Conservation (phyloP, 2,888 invertebrate species). For the Parasteatoda lunata region DNA sequence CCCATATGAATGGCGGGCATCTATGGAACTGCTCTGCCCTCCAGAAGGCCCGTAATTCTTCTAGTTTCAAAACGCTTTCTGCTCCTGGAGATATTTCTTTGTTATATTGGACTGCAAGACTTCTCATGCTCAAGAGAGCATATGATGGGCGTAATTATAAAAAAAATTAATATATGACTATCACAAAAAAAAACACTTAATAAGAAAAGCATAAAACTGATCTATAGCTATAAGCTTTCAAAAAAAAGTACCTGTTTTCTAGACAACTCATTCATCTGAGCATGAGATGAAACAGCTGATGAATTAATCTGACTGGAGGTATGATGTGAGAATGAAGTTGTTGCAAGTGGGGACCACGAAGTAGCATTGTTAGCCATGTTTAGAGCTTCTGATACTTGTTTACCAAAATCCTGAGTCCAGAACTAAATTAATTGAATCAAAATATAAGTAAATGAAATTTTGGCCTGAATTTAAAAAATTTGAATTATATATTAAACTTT, state of each 20-base stretch:
- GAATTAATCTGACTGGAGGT: slow-evolving; percentile 29
- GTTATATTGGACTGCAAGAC: too few relatives aligned
- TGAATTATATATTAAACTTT: slow-evolving; percentile 3
- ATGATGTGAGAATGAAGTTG: slow-evolving; percentile 40
- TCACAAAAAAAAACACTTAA: neutral
- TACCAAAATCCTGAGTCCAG: slow-evolving; percentile 56
- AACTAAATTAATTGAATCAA: slow-evolving; percentile 15
- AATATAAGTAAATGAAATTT: neutral
- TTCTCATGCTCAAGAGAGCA: too few relatives aligned
- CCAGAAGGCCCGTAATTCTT: too few relatives aligned
- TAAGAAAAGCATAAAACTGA: neutral
- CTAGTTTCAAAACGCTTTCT: too few relatives aligned
- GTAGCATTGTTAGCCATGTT: slow-evolving; percentile 47
- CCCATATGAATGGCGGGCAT: too few relatives aligned
- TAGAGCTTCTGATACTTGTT: slow-evolving; percentile 50
- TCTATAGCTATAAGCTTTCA: neutral
- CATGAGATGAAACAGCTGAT: slow-evolving; percentile 22
- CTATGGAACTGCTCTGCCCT: too few relatives aligned
- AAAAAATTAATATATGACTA: too few relatives aligned
- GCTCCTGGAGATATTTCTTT: too few relatives aligned
- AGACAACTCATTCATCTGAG: slow-evolving; percentile 23
- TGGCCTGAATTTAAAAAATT: neutral
- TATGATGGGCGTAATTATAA: too few relatives aligned
- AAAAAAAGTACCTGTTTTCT: slow-evolving; percentile 37
- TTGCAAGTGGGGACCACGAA: slow-evolving; percentile 44